Evolutionary conservation across 1,140 invertebrate genomes (phyloP).

Genomic region (Diachasma alloeum): DNA sequence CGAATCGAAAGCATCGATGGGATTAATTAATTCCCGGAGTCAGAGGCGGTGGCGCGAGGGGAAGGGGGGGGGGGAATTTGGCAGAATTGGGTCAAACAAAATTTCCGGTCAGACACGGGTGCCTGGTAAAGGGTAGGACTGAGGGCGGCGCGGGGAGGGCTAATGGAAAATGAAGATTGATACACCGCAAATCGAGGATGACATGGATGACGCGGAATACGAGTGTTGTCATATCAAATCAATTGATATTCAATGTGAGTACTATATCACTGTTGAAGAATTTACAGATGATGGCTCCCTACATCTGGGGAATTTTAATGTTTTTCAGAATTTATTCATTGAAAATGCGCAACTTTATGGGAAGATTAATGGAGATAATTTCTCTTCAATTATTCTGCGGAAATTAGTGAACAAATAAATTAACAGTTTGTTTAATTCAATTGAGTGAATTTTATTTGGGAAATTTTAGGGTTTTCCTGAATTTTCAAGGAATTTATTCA

Average conservation of each 20-base stretch:
- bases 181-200: background rate
- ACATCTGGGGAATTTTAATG: too few species aligned
- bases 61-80: background rate
- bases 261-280: background rate
- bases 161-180: constrained; percentile 10
- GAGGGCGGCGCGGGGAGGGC: background rate
- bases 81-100: constrained; percentile 15
- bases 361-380: too few species aligned
- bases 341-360: too few species aligned
- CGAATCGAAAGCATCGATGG: background rate
- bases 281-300: background rate
- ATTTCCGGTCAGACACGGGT: background rate
- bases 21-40: constrained; percentile 1
- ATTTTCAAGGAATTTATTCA: too few species aligned
- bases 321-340: too few species aligned
- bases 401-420: too few species aligned
- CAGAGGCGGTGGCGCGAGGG: too few species aligned
- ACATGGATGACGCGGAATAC: background rate
- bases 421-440: too few species aligned
- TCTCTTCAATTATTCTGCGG: too few species aligned
- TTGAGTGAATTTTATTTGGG: too few species aligned
- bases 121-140: background rate
- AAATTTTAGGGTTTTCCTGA: too few species aligned
- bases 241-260: background rate
- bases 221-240: background rate